These are phyloP conservation scores for Pocillopora meandrina DNA, from an alignment of 92 coral and sea anemone genomes.

Conservation along the genomic window DNA sequence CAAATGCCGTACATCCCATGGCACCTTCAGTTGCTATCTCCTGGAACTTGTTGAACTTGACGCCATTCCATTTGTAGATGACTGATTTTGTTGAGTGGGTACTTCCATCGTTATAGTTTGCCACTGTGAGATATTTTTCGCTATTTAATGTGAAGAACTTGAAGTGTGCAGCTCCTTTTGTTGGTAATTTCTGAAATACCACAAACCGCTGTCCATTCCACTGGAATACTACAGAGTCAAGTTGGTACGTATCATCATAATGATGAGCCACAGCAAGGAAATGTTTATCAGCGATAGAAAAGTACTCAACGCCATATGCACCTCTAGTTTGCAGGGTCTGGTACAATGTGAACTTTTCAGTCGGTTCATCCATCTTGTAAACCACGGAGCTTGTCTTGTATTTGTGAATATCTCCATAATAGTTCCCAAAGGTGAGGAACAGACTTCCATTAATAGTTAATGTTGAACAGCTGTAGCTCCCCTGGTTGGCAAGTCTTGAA, in stretches of 20 bases:
- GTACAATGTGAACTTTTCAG: not conserved
- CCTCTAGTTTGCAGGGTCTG: slow-evolving; percentile 14
- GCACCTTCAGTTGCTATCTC: slow-evolving; percentile 27
- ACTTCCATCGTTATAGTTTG: not conserved
- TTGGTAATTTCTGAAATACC: slow-evolving; percentile 6
- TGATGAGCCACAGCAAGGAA: slow-evolving; percentile 37
- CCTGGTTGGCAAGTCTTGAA: slow-evolving; percentile 48
- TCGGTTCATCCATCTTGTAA: not conserved
- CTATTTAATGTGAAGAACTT: not conserved
- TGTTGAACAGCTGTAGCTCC: slow-evolving; percentile 40
- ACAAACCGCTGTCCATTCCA: slow-evolving; percentile 24
- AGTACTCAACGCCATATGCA: not conserved
- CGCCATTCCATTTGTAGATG: slow-evolving; percentile 40
- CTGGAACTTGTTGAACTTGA: slow-evolving; percentile 32
- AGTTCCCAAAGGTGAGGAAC: slow-evolving; percentile 41
- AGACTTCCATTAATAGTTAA: slow-evolving; percentile 34
- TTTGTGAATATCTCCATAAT: not conserved
- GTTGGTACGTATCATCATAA: not conserved
- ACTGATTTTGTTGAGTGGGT: slow-evolving; percentile 9
- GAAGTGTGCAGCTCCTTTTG: not conserved
- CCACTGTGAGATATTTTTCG: not conserved
- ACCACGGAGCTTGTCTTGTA: not conserved
- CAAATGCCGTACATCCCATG: slow-evolving; percentile 18
- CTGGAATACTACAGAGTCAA: slow-evolving; percentile 35
- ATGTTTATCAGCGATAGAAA: slow-evolving; percentile 21